Evolutionary conservation across 2,113 vertebrate species (phyloP).

Genomic region (Stigmatopora argus): DNA sequence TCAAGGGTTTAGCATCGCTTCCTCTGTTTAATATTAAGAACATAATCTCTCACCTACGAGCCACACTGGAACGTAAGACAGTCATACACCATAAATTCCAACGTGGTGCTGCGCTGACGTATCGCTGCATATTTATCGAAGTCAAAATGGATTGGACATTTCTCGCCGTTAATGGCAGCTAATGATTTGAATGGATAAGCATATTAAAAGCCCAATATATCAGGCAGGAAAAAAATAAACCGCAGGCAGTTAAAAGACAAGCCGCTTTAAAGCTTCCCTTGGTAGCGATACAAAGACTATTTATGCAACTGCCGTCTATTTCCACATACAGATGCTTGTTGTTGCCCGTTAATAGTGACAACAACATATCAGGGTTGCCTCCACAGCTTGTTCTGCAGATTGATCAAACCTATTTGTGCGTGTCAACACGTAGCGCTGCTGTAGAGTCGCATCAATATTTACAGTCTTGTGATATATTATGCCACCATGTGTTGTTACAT

Average conservation of each 20-base stretch:
- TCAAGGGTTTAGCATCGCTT: neutral
- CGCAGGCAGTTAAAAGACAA: neutral
- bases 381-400: slow-evolving; percentile 1
- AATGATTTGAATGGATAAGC: neutral
- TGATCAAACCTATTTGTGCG: slow-evolving; percentile 1
- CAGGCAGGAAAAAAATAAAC: neutral
- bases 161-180: neutral
- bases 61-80: neutral
- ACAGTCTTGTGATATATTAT: slow-evolving; percentile 3
- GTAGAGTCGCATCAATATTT: slow-evolving; percentile 5
- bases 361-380: neutral
- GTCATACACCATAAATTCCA: neutral
- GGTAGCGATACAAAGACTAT: neutral
- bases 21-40: neutral
- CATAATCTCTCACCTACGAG: neutral
- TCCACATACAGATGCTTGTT: neutral
- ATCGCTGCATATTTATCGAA: neutral
- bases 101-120: neutral
- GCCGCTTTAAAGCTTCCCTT: neutral
- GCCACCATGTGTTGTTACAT: neutral
- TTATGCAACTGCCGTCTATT: neutral
- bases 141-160: neutral
- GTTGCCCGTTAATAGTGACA: neutral
- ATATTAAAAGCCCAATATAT: neutral
- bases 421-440: neutral